Evolutionary conservation across 2,113 vertebrate species (phyloP).

Genomic region (Pogona vitticeps): DNA sequence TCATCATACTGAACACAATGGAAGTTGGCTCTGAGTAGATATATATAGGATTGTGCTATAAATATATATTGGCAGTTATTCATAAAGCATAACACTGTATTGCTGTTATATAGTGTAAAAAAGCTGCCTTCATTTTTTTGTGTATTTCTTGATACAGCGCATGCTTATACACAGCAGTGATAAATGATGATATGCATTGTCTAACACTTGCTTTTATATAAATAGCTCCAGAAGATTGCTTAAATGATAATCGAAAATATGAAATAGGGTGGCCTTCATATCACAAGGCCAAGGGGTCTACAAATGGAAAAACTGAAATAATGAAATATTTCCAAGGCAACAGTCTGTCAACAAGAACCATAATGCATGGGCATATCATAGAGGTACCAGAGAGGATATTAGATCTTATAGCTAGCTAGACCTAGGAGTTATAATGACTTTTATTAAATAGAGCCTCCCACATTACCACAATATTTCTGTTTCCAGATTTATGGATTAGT

Average conservation of each 20-base stretch:
- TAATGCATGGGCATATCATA: slow-evolving; percentile 84
- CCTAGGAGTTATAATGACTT: slow-evolving; percentile 79
- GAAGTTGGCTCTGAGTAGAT: neutral
- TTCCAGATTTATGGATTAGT: slow-evolving; percentile 76
- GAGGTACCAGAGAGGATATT: slow-evolving; percentile 80
- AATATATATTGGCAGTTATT: slow-evolving; percentile 58
- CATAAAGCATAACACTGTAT: slow-evolving; percentile 59
- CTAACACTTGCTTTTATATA: slow-evolving; percentile 83
- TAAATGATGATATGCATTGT: slow-evolving; percentile 83
- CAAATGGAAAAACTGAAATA: slow-evolving; percentile 87
- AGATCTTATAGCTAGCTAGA: slow-evolving; percentile 74
- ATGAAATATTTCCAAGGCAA: slow-evolving; percentile 89
- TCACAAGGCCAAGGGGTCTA: slow-evolving; percentile 86
- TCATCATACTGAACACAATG: neutral
- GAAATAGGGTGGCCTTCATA: slow-evolving; percentile 85
- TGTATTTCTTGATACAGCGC: slow-evolving; percentile 68
- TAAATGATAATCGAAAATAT: slow-evolving; percentile 88
- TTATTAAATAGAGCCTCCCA: slow-evolving; percentile 78
- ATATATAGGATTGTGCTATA: slow-evolving; percentile 41
- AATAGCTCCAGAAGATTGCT: slow-evolving; percentile 84
- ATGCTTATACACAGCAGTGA: slow-evolving; percentile 76
- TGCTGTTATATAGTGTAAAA: slow-evolving; percentile 67
- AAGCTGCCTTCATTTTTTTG: slow-evolving; percentile 39
- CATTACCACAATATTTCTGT: slow-evolving; percentile 69
- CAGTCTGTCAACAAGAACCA: slow-evolving; percentile 84